Evolutionary conservation across 2,888 invertebrate genomes (phyloP), one percentile per base, ranked within the genome.

Genomic region (Standfussiana lucernea): DNA sequence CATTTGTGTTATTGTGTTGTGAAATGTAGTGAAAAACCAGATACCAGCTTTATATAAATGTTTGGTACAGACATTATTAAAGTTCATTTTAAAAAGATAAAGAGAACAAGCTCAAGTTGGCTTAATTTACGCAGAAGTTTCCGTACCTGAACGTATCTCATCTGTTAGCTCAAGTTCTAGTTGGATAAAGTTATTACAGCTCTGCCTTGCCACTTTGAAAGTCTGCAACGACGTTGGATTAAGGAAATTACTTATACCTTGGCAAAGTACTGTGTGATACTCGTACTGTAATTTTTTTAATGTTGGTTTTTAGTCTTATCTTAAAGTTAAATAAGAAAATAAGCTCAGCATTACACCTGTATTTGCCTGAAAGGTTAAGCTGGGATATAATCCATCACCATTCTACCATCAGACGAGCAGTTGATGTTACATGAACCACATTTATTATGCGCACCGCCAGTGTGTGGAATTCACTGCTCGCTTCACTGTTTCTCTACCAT

Each of bases 161-260:
- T 59, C 42, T 74, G 64, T 68, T 59, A 77, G n/a, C 28, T 80
- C 50, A 64, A 45, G 18, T 65, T 59, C 28, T 37, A 42, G 35
- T 40, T 50, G 50, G 42, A 24, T 59, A 7, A 83, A 83, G 45
- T 59, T 77, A 28, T 53, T 35, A 82, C 47, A 77, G 50, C 18
- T 53, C 65, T 42, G 59, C 47, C 47, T 28, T 35, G 65, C 50
- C 40, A 65, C 64, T 64, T 50, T 42, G 47, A 59, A 59, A 82
- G 28, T 65, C n/a, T 50, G 21, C 18, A 28, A 65, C 18, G 35
- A 62, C 28, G 50, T 6, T 66, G 40, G 40, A 47, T 42, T 67
- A 47, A 24, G 24, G 18, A n/a, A 32, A 67, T 47, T 59, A 56
- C 21, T 65, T 37, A 4, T 8, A 32, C 35, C 13, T 69, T 15